Conservation (phyloP, 2,888 invertebrate species). For the Clepsis dumicolana region DNA sequence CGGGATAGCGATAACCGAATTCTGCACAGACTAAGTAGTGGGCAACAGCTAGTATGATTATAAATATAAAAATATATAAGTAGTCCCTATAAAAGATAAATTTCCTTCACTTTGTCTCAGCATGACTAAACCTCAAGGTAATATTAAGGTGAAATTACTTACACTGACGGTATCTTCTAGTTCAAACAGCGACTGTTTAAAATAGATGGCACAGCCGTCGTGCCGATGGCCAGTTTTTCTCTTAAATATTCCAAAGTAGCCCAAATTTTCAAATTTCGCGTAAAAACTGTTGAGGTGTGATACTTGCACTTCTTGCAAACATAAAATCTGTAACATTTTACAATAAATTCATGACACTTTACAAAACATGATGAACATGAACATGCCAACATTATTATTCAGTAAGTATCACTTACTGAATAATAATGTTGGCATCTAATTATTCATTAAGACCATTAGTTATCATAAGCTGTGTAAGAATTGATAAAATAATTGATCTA, state of each 20-base stretch:
- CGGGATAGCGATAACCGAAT: too few species aligned
- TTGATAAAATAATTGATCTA: neutral
- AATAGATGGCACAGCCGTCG: slow-evolving; percentile 97
- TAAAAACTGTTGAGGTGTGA: slow-evolving; percentile 89
- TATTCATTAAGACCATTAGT: neutral
- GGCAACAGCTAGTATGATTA: too few species aligned
- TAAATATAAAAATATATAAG: too few species aligned
- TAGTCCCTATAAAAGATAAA: too few species aligned
- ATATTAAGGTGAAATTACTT: slow-evolving; percentile 72
- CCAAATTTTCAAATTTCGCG: slow-evolving; percentile 82
- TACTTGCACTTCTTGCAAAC: slow-evolving; percentile 96
- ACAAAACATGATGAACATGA: neutral
- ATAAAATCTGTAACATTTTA: slow-evolving; percentile 88
- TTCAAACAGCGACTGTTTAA: slow-evolving; percentile 88
- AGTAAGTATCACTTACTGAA: neutral
- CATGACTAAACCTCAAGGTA: neutral
- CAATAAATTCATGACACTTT: neutral
- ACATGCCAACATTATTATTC: neutral
- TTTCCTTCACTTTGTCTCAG: neutral
- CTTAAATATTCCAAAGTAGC: slow-evolving; percentile 92
- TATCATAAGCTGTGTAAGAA: neutral
- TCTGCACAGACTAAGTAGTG: too few species aligned
- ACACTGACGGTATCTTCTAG: slow-evolving; percentile 89
- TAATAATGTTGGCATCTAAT: neutral
- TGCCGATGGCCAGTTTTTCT: slow-evolving; percentile 92